Evolutionary conservation across 2,888 invertebrate genomes (phyloP), one percentile per base, ranked within the genome.

Genomic region (Macaria liturata): DNA sequence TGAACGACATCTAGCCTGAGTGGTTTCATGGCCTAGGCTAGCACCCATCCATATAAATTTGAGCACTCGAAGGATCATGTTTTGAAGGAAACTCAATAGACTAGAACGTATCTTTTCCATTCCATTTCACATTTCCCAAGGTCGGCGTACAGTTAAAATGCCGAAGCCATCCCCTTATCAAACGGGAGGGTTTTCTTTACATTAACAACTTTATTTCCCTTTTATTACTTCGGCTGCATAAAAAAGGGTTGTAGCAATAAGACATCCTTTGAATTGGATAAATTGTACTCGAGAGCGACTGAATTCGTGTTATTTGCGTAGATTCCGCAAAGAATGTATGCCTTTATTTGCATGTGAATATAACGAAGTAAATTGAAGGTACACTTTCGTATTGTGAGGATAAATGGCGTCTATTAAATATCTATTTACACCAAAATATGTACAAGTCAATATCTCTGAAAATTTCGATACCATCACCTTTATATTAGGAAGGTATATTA

Each of bases 201-300:
- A 46, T n/a, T 52, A 32, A 39, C 37, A 53, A 42, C 45, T 5
- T 31, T 51, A 46, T 45, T 45, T 51, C 37, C 45, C 31, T 44
- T 50, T 34, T 50, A 50, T 44, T 43, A 50, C 43, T 9, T 34
- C 44, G 37, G 20, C n/a, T 51, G 45, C 45, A 51, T 45, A 31
- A 45, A 51, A 51, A 51, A 20, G 45, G 51, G 44, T 8, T 42
- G 32, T 30, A 50, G 20, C 20, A 20, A 20, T 20, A 50, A 50
- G 20, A 50, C 20, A 50, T 50, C 50, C 44, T 20, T 50, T 44
- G 50, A 44, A 44, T 32, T 3, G 43, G 44, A 44, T 44, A 44
- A 31, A 44, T 50, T 34, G 44, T 9, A 20, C 44, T 8, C 34
- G 44, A 50, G 32, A 8, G 43, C 32, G 7, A 50, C 5, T 6